These are phyloP conservation scores for Muscicapa striata DNA, from an alignment of 2,797 vertebrate species.

Conservation along the genomic window DNA sequence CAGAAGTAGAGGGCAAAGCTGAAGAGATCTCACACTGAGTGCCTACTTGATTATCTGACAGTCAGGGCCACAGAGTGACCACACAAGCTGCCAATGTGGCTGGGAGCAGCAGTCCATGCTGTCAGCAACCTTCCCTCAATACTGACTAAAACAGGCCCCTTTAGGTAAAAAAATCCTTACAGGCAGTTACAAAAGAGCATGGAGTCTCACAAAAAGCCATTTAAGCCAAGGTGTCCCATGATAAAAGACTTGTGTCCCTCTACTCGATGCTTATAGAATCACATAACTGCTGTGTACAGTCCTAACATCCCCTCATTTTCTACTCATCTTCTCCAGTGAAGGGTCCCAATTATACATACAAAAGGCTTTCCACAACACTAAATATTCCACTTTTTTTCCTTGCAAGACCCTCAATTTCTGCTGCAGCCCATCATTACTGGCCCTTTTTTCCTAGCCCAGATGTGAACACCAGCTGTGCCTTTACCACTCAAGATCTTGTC, in stretches of 20 bases:
- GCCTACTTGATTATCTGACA: background rate
- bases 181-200: fast-evolving
- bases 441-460: background rate
- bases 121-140: background rate
- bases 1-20: background rate
- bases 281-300: background rate
- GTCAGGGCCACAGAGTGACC: background rate
- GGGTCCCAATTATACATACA: background rate
- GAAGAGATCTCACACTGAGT: background rate
- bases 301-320: background rate
- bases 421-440: background rate
- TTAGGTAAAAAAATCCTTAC: background rate
- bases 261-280: fast-evolving
- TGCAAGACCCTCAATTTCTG: background rate
- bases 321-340: background rate
- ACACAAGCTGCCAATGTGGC: fast-evolving
- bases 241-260: background rate
- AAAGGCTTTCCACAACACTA: background rate
- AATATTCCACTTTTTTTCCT: background rate
- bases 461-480: background rate
- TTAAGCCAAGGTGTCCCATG: background rate
- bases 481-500: background rate
- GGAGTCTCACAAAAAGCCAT: fast-evolving
- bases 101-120: background rate
- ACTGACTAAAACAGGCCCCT: background rate